Conservation (phyloP, 2,797 vertebrate genomes). For the Denticeps clupeoides region DNA sequence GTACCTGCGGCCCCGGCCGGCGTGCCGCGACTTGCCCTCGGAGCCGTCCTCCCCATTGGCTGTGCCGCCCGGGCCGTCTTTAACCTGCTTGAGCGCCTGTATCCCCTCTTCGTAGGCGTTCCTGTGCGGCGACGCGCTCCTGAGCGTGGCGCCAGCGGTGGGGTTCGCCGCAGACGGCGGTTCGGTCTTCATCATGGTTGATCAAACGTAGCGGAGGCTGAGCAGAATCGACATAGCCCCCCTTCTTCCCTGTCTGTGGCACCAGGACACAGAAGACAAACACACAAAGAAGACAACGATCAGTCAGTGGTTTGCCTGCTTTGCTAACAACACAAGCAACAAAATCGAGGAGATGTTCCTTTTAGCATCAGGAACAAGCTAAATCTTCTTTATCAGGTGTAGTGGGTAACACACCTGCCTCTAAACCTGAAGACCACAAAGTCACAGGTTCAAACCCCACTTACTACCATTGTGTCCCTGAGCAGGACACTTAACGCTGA, state of each 20-base stretch:
- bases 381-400: too few relatives aligned
- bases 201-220: slow-evolving; percentile 41
- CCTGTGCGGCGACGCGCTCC: slow-evolving; percentile 87
- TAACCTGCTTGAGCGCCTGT: slow-evolving; percentile 76
- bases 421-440: too few relatives aligned
- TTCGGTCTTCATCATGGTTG: slow-evolving; percentile 93
- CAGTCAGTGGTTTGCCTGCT: too few relatives aligned
- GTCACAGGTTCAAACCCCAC: too few relatives aligned
- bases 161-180: slow-evolving; percentile 57
- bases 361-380: neutral
- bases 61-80: slow-evolving; percentile 60
- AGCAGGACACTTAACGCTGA: too few relatives aligned
- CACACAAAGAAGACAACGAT: too few relatives aligned
- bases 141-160: slow-evolving; percentile 49
- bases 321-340: too few relatives aligned
- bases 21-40: slow-evolving; percentile 63
- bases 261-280: slow-evolving; percentile 1
- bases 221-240: slow-evolving; percentile 34
- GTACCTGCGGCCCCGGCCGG: slow-evolving; percentile 73
- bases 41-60: slow-evolving; percentile 58
- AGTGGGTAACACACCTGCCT: too few relatives aligned
- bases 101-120: slow-evolving; percentile 91
- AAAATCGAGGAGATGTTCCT: neutral
- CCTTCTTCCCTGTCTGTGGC: slow-evolving; percentile 18
- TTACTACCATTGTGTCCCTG: too few relatives aligned